Conservation (phyloP, 2,888 invertebrate species). For the Clitarchus hookeri region DNA sequence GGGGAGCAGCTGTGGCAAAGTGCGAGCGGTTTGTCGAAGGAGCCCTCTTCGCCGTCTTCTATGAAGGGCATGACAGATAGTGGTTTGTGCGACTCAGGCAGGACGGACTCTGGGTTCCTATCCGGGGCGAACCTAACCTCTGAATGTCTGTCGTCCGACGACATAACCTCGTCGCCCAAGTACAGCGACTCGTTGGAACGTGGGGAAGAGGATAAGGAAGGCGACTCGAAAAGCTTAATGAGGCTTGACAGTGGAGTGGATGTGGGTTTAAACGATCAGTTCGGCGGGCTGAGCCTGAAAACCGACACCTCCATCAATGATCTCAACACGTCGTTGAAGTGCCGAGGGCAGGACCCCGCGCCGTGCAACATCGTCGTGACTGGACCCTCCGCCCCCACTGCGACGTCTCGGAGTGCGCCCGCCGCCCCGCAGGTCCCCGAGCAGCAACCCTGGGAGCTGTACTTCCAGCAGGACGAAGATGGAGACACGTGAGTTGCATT, state of each 20-base stretch:
- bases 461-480: constrained; percentile 78
- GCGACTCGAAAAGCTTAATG: constrained; percentile 52
- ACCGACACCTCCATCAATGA: constrained; percentile 40
- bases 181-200: constrained; percentile 44
- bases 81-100: constrained; percentile 47
- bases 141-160: constrained; percentile 44
- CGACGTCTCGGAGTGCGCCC: not conserved
- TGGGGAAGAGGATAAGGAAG: constrained; percentile 38
- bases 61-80: constrained; percentile 39
- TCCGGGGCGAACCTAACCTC: constrained; percentile 55
- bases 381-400: constrained; percentile 30
- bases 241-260: constrained; percentile 71
- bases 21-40: constrained; percentile 26
- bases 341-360: constrained; percentile 12
- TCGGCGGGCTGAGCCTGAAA: constrained; percentile 62
- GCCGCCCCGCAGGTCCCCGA: constrained; percentile 22
- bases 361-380: constrained; percentile 28
- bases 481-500: constrained; percentile 81
- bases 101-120: constrained; percentile 57
- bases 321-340: constrained; percentile 39
- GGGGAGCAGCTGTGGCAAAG: constrained; percentile 31
- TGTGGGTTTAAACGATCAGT: constrained; percentile 63
- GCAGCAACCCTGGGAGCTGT: constrained; percentile 62
- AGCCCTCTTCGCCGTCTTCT: constrained; percentile 35
- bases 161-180: constrained; percentile 40